Evolutionary conservation across 2,113 vertebrate genomes (phyloP).

Genomic region (Actenoides hombroni): DNA sequence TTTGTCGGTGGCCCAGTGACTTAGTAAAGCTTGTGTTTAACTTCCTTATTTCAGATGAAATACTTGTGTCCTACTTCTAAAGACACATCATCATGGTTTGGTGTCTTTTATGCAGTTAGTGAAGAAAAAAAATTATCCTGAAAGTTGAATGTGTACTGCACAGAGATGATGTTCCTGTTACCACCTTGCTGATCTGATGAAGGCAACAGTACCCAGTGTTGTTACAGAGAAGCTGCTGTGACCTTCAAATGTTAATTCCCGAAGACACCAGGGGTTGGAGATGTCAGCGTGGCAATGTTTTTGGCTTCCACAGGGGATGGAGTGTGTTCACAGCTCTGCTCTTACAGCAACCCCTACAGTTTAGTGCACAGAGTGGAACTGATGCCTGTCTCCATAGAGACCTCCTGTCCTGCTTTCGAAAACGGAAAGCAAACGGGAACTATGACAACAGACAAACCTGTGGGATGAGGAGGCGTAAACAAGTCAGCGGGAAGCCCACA

Average conservation of each 20-base stretch:
- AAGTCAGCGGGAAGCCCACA: slow-evolving; percentile 27
- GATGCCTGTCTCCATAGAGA: slow-evolving; percentile 63
- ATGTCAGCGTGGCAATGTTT: neutral
- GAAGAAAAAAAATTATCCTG: neutral
- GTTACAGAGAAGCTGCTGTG: fast-evolving
- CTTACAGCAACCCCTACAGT: slow-evolving; percentile 63
- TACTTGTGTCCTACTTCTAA: neutral
- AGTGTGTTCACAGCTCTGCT: slow-evolving; percentile 1
- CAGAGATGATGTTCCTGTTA: neutral
- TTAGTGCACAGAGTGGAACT: slow-evolving; percentile 20
- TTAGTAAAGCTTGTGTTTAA: neutral
- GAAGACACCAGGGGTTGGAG: neutral
- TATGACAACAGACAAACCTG: slow-evolving; percentile 64
- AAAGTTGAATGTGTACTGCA: neutral
- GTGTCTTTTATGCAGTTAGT: neutral
- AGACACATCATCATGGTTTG: neutral
- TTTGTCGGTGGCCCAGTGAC: neutral
- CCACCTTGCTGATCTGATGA: neutral
- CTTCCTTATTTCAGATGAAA: neutral
- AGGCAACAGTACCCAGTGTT: neutral
- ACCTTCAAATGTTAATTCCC: slow-evolving; percentile 22
- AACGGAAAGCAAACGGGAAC: neutral
- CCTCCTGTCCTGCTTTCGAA: slow-evolving; percentile 42
- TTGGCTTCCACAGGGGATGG: neutral
- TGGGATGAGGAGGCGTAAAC: slow-evolving; percentile 37